Base-by-base conservation (phyloP, 2,113 vertebrate species). In the Siniperca chuatsi region DNA sequence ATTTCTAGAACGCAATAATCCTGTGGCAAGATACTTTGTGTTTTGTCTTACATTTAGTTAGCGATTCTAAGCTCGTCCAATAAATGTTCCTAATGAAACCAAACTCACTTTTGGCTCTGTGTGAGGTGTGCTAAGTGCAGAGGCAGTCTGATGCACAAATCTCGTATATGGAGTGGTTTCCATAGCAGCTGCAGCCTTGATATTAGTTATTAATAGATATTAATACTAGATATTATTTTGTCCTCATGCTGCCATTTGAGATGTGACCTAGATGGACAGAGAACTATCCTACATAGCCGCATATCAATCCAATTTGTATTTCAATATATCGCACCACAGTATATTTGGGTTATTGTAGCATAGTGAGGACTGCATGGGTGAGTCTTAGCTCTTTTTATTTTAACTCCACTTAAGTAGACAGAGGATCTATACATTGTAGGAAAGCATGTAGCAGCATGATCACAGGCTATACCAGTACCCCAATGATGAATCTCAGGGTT, bases 231-330 rank as follows among this genome's bases (percentile, higher is more conserved):
- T n/a, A n/a, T n/a, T n/a, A n/a, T n/a, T 72, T 60, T 48, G 46
- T 52, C 57, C 40, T 85, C 46, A 0, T 72, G 64, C 75, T 79
- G 65, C 6, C 29, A 35, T 82, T 54, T 86, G 72, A 85, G 76
- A 61, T 83, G 61, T 87, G 90, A 82, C 80, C 75, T 83, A 83
- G 67, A 88, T 79, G 79, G 75, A 55, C 70, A 40, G 65, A 68
- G 50, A 77, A 18, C 12, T 25, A 15, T 70, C 52, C 12, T 20
- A 33, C 58, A 67, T 62, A 42, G 46, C 55, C 64, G 65, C 1
- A 37, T 18, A n/a, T 52, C 42, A 44, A 10, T 10, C 9, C 8
- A 44, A 44, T 10, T 2, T 8, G 8, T 42, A 42, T 8, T 8
- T 42, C 40, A 42, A 8, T 42, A 42, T 42, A 42, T 42, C 8